Evolutionary conservation across 2,888 invertebrate genomes (phyloP).

Genomic region (Dicyrtoma fusca): DNA sequence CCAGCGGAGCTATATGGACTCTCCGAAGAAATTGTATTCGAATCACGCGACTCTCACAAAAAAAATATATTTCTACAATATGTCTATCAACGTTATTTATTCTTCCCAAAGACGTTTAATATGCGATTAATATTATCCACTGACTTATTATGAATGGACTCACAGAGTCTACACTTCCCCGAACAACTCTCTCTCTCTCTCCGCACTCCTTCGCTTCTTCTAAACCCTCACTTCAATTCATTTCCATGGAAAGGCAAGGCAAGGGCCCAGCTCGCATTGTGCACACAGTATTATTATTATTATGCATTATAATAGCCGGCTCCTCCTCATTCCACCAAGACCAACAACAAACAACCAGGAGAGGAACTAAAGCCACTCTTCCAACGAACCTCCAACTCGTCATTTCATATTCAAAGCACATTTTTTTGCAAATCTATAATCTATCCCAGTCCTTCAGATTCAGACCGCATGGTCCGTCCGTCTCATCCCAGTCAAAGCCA

Average conservation of each 20-base stretch:
- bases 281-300: not conserved
- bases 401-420: constrained; percentile 27
- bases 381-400: not conserved
- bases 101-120: constrained; percentile 45
- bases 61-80: constrained; percentile 48
- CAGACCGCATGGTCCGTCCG: not conserved
- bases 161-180: constrained; percentile 12
- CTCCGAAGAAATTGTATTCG: constrained; percentile 53
- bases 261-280: too few relatives aligned
- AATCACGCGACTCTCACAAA: constrained; percentile 53
- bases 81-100: constrained; percentile 56
- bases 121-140: constrained; percentile 51
- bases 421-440: constrained; percentile 22
- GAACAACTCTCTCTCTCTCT: not conserved
- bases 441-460: not conserved
- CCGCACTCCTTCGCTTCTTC: constrained; percentile 9
- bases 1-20: constrained; percentile 56
- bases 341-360: too few relatives aligned
- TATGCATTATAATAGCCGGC: not conserved
- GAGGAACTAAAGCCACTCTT: too few relatives aligned
- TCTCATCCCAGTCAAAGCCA: too few relatives aligned
- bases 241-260: too few relatives aligned
- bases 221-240: not conserved
- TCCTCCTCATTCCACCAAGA: too few relatives aligned
- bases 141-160: constrained; percentile 23